These are phyloP conservation scores for Drosophila nikananu DNA, from an alignment of 1,140 invertebrate genomes.

Conservation along the genomic window DNA sequence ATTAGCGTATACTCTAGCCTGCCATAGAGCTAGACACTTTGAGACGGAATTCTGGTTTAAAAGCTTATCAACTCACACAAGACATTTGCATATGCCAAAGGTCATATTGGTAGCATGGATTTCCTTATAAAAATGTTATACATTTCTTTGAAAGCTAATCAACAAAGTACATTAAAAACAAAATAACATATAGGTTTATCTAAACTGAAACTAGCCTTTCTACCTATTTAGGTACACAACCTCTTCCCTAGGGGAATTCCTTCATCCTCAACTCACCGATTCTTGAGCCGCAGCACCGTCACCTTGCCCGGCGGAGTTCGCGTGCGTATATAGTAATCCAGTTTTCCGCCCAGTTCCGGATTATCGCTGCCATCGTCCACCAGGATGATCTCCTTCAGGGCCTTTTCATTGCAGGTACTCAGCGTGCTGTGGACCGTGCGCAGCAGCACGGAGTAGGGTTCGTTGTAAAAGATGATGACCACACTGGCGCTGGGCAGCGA, in stretches of 20 bases:
- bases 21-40: no score
- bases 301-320: slow-evolving; percentile 89
- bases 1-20: background rate
- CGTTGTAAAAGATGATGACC: slow-evolving; percentile 96
- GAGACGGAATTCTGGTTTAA: background rate
- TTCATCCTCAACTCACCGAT: slow-evolving; percentile 86
- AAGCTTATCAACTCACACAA: slow-evolving; percentile 1
- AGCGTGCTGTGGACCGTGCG: slow-evolving; percentile 95
- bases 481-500: slow-evolving; percentile 88
- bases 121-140: background rate
- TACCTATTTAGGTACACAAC: background rate
- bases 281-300: slow-evolving; percentile 90
- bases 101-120: background rate
- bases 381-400: slow-evolving; percentile 93
- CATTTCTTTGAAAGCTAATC: background rate
- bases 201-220: background rate
- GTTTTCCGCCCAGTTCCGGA: slow-evolving; percentile 90
- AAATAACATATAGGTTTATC: background rate
- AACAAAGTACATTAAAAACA: background rate
- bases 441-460: slow-evolving; percentile 93
- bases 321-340: slow-evolving; percentile 92
- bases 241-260: background rate
- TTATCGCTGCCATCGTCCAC: slow-evolving; percentile 95
- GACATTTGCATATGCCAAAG: slow-evolving; percentile 24
- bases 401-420: slow-evolving; percentile 90